Base-by-base conservation (phyloP, 2,797 vertebrate genomes). In the Eremophila alpestris region DNA sequence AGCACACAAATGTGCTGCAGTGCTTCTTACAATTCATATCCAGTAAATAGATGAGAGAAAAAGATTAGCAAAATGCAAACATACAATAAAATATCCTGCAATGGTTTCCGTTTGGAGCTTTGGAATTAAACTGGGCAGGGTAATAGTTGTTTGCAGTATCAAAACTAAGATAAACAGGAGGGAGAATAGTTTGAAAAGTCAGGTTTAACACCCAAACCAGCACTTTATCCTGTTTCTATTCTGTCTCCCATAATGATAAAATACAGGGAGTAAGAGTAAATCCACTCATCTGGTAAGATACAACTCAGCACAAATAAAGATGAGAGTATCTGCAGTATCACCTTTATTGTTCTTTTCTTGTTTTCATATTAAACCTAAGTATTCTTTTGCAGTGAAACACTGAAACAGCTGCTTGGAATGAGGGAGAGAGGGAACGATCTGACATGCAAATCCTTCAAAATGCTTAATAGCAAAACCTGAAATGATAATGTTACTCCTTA, bases 31-130 rank as follows among this genome's bases (percentile, higher is more conserved):
- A 89, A 89, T 95, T 92, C 85, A 75, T 79, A 92, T 52, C 58
- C 83, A 93, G 75, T 92, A 96, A 93, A 79, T 1, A 94, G 74
- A 90, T 80, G 55, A 93, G 52, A 82, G 52, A 64, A 67, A 89
- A 89, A 90, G 77, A 91, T 87, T 93, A 93, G 85, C 36, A 8
- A 86, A 94, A 94, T 67, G 68, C 78, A 87, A 94, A 96, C 91
- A 83, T 43, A 75, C 59, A 90, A 79, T 68, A 83, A 89, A 89
- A 78, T 64, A 82, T 76, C 56, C 52, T 82, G 40, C 49, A 83
- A 84, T 70, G 22, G 8, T 41, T 95, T 97, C 73, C 38, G 43
- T 71, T 95, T 87, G 58, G 62, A 93, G 74, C 22, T 78, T 92
- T 56, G 77, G 80, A 84, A 75, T 89, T 84, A 89, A 95, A 87